These are phyloP conservation scores for Epinotia nisella DNA, from an alignment of 2,888 invertebrate species.

Conservation along the genomic window DNA sequence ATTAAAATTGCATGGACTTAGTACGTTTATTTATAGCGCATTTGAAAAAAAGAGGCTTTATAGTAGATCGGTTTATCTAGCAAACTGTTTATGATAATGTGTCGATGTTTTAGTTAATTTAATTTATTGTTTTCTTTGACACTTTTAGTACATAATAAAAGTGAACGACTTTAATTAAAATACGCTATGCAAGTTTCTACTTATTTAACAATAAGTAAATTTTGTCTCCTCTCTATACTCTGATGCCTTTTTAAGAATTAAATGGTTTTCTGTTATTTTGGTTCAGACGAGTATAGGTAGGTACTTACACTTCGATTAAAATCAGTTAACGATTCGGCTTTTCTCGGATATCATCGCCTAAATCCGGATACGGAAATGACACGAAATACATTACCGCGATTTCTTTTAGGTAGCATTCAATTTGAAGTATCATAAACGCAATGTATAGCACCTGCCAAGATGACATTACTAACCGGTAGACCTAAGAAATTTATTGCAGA, in stretches of 20 bases:
- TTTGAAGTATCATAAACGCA: no score
- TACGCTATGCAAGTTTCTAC: not conserved
- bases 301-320: no score
- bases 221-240: not conserved
- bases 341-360: no score
- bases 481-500: no score
- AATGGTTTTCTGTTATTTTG: no score
- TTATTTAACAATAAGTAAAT: not conserved
- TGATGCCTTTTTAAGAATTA: not conserved
- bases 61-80: constrained; percentile 9
- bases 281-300: no score
- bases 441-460: no score
- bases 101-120: constrained; percentile 23
- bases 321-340: no score
- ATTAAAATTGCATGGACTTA: constrained; percentile 53
- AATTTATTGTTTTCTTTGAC: constrained; percentile 33
- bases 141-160: not conserved
- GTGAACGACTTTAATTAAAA: constrained; percentile 1
- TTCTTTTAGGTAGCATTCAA: no score
- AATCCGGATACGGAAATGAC: no score
- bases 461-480: no score
- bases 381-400: no score
- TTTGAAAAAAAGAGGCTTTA: constrained; percentile 17
- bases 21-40: constrained; percentile 26
- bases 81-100: constrained; percentile 11